Evolutionary conservation across 2,888 invertebrate genomes (phyloP).

Genomic region (Xestia ashworthii): DNA sequence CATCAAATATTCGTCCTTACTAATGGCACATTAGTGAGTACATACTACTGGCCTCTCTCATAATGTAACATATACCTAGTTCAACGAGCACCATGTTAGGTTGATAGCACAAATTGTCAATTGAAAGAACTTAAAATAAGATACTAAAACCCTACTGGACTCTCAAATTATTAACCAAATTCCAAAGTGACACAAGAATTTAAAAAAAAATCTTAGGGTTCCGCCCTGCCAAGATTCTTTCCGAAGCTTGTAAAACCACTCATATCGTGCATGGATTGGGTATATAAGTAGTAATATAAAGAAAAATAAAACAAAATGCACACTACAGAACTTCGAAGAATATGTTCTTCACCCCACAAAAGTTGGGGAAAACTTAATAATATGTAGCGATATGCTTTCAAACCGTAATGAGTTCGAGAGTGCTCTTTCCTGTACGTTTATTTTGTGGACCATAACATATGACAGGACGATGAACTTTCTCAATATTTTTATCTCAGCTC

Average conservation of each 20-base stretch:
- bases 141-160: not conserved
- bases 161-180: too few species aligned
- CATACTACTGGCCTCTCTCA: not conserved
- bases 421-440: slow-evolving; percentile 74
- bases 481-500: slow-evolving; percentile 65
- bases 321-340: slow-evolving; percentile 46
- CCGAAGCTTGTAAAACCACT: not conserved
- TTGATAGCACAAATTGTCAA: not conserved
- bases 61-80: too few species aligned
- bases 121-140: not conserved
- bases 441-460: slow-evolving; percentile 69
- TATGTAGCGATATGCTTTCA: slow-evolving; percentile 73
- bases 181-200: not conserved
- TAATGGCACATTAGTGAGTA: not conserved
- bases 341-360: slow-evolving; percentile 54
- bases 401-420: slow-evolving; percentile 75
- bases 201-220: too few species aligned
- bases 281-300: not conserved
- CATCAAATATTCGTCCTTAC: not conserved
- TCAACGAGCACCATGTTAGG: not conserved
- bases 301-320: slow-evolving; percentile 42
- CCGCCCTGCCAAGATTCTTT: not conserved
- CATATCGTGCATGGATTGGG: not conserved
- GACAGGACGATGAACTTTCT: slow-evolving; percentile 64
- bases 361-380: slow-evolving; percentile 68